A percentile compares a stretch with the other conserved stretches of the same genome.
phyloP scores from a whole-genome alignment of 2,113 vertebrate species.

The Nothocercus julius region DNA sequence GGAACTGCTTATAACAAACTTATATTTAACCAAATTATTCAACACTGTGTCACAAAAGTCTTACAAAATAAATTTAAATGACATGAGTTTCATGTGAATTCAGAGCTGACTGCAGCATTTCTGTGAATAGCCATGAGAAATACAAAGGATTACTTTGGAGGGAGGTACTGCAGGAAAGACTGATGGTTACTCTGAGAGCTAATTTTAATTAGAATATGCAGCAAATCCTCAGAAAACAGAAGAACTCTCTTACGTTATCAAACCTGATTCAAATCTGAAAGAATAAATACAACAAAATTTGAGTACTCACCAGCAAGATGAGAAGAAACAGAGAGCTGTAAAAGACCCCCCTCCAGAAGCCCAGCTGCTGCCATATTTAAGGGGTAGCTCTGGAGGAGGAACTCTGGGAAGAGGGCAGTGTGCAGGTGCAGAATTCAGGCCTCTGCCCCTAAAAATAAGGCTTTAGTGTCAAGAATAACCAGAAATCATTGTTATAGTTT shows the following conservation, averaged over 20 bases:
- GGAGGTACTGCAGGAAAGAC: not conserved
- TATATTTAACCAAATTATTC: conserved; percentile 34
- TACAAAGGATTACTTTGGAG: not conserved
- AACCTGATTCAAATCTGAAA: not conserved
- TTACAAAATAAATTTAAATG: conserved; percentile 34
- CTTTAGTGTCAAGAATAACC: not conserved
- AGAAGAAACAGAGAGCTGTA: not conserved
- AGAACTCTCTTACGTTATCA: not conserved
- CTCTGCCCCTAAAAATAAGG: not conserved
- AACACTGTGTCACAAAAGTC: conserved; percentile 9
- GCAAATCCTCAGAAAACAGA: not conserved
- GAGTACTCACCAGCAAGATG: not conserved
- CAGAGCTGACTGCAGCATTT: conserved; percentile 13
- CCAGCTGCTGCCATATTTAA: conserved; percentile 8
- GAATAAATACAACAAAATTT: conserved; percentile 18
- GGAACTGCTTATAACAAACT: not conserved
- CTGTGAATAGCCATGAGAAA: conserved; percentile 22
- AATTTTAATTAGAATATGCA: conserved; percentile 1
- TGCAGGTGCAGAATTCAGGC: not conserved
- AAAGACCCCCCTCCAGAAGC: not conserved
- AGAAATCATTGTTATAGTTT: not conserved
- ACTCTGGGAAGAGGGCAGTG: not conserved
- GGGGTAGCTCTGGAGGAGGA: not conserved
- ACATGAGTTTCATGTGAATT: not conserved
- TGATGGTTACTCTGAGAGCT: not conserved